These are phyloP conservation scores for Agonum fuliginosum DNA, from an alignment of 2,888 invertebrate species.

Conservation along the genomic window DNA sequence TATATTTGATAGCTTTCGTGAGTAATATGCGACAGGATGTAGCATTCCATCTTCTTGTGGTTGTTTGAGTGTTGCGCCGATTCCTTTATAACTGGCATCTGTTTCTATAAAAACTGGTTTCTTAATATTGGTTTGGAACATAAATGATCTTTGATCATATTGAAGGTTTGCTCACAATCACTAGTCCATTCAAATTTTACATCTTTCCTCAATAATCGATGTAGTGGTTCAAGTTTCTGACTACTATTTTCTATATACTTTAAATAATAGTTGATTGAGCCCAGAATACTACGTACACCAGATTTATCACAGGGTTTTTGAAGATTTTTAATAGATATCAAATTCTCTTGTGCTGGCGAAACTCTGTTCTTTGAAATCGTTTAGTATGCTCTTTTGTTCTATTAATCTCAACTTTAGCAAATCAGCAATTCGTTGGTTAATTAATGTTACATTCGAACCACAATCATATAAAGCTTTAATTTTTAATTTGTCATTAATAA, in stretches of 20 bases:
- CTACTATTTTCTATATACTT: slow-evolving; percentile 8
- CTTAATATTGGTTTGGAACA: not conserved
- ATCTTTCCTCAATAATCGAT: slow-evolving; percentile 53
- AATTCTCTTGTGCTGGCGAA: not conserved
- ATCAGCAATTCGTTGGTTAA: slow-evolving; percentile 42
- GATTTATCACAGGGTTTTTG: not conserved
- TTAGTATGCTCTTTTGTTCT: slow-evolving; percentile 20
- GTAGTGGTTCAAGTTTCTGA: too few species aligned
- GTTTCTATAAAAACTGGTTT: slow-evolving; percentile 58
- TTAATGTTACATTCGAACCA: slow-evolving; percentile 48
- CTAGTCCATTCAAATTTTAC: too few species aligned
- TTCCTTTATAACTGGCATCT: slow-evolving; percentile 60
- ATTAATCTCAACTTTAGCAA: slow-evolving; percentile 41
- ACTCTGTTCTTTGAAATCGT: not conserved
- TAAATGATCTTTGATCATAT: too few species aligned
- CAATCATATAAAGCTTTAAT: slow-evolving; percentile 48
- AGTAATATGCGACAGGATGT: not conserved
- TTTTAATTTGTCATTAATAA: slow-evolving; percentile 35
- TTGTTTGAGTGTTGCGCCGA: slow-evolving; percentile 62
- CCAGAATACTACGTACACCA: not conserved
- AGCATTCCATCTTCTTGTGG: slow-evolving; percentile 50
- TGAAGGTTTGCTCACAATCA: too few species aligned
- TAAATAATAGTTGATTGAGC: slow-evolving; percentile 19
- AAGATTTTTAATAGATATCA: not conserved
- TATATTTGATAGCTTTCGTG: slow-evolving; percentile 58